Evolutionary conservation across 2,888 invertebrate genomes (phyloP).

Genomic region (Tetrapedia diversipes): DNA sequence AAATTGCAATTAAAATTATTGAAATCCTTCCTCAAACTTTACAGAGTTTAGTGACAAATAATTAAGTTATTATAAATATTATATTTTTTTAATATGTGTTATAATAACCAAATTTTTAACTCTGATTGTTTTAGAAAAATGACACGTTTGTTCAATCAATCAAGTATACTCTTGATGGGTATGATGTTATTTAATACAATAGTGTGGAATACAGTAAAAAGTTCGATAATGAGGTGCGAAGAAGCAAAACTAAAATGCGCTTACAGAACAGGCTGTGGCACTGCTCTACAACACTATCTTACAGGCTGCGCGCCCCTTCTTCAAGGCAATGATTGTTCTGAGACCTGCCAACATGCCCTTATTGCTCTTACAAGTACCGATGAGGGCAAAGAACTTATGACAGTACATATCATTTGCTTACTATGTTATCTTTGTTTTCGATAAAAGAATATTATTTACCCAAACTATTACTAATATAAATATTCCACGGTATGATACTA

Average conservation of each 20-base stretch:
- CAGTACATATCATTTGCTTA: conserved; percentile 84
- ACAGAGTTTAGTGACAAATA: no score
- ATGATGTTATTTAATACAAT: conserved; percentile 64
- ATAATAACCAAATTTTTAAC: no score
- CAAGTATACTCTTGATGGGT: conserved; percentile 68
- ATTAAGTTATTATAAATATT: no score
- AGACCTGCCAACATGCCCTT: conserved; percentile 89
- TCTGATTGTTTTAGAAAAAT: conserved; percentile 69
- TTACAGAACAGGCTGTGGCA: conserved; percentile 90
- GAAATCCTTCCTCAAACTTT: no score
- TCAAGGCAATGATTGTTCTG: conserved; percentile 87
- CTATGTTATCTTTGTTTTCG: not conserved
- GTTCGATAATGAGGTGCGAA: conserved; percentile 84
- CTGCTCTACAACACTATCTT: conserved; percentile 90
- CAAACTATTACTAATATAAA: not conserved
- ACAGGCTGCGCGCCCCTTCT: conserved; percentile 89
- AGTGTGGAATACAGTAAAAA: conserved; percentile 61
- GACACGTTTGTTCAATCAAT: conserved; percentile 71
- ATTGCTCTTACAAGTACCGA: conserved; percentile 91
- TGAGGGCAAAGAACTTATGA: conserved; percentile 91
- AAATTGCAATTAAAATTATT: no score
- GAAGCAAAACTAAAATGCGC: conserved; percentile 90
- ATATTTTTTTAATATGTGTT: no score
- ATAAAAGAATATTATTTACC: not conserved
- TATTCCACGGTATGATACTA: not conserved